These are phyloP conservation scores for Brachionus paranguensis DNA, from an alignment of 1,140 invertebrate genomes.

Conservation along the genomic window DNA sequence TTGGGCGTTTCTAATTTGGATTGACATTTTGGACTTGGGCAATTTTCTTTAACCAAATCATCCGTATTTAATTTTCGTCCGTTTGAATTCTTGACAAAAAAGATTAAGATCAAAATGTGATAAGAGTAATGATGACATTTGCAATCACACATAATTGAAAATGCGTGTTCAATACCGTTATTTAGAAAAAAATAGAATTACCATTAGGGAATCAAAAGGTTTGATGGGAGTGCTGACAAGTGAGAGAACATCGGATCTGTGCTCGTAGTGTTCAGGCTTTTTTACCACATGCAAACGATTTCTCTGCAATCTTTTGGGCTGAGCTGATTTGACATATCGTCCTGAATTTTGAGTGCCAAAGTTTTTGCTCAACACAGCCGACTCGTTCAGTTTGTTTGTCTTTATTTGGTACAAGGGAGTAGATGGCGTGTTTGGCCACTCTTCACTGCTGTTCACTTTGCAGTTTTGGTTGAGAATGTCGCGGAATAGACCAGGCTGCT, in stretches of 20 bases:
- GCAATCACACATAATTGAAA: neutral
- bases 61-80: conserved; percentile 20
- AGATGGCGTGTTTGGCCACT: neutral
- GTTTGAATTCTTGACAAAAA: conserved; percentile 12
- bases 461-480: neutral
- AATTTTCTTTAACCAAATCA: neutral
- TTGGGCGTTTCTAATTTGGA: neutral
- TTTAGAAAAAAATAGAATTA: neutral
- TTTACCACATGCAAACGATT: neutral
- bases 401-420: conserved; percentile 23
- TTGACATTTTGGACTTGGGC: neutral
- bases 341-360: neutral
- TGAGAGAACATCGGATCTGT: neutral
- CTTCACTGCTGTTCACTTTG: neutral
- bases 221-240: neutral
- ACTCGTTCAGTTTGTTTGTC: neutral
- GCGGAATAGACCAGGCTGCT: neutral
- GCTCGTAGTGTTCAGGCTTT: neutral
- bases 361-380: neutral
- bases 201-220: neutral
- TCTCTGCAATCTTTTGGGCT: conserved; percentile 37
- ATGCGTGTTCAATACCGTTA: neutral
- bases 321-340: conserved; percentile 15
- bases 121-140: neutral
- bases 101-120: neutral